Conservation (phyloP, 2,888 invertebrate genomes). For the Pasiphila rectangulata region DNA sequence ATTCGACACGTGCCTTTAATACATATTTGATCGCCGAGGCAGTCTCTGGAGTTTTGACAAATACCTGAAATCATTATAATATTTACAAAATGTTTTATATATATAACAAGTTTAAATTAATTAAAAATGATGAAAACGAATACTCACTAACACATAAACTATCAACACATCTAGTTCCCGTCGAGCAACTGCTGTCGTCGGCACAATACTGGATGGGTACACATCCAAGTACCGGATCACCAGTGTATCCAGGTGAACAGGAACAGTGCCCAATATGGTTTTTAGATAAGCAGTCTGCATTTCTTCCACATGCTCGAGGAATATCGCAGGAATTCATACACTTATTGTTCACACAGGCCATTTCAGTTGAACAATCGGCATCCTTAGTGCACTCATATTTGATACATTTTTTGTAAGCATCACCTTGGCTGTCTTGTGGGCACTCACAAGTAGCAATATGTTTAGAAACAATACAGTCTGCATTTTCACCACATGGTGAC, state of each 20-base stretch:
- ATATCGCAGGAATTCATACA: conserved; percentile 91
- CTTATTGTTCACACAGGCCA: conserved; percentile 88
- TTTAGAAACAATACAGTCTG: conserved; percentile 85
- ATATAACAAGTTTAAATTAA: background rate
- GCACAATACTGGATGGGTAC: conserved; percentile 91
- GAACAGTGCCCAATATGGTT: conserved; percentile 91
- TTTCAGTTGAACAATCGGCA: conserved; percentile 85
- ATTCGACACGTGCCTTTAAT: conserved; percentile 92
- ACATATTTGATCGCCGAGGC: conserved; percentile 91
- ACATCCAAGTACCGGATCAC: conserved; percentile 92
- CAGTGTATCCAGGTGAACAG: conserved; percentile 92
- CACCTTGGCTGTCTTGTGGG: conserved; percentile 86
- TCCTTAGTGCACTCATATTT: conserved; percentile 89
- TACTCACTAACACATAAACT: conserved; percentile 88
- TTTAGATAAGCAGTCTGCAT: conserved; percentile 86
- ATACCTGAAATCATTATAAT: conserved; percentile 78
- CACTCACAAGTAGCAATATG: conserved; percentile 89
- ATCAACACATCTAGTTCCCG: conserved; percentile 90
- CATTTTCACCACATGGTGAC: conserved; percentile 86
- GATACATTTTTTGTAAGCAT: conserved; percentile 86
- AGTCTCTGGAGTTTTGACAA: conserved; percentile 90
- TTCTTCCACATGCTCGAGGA: conserved; percentile 90
- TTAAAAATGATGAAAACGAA: background rate
- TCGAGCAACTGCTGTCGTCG: conserved; percentile 89
- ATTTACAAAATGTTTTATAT: background rate